Percentiles rank a stretch among this genome's conserved stretches.
Conservation (phyloP, 2,888 invertebrate genomes). For the Zaprionus bogoriensis region DNA sequence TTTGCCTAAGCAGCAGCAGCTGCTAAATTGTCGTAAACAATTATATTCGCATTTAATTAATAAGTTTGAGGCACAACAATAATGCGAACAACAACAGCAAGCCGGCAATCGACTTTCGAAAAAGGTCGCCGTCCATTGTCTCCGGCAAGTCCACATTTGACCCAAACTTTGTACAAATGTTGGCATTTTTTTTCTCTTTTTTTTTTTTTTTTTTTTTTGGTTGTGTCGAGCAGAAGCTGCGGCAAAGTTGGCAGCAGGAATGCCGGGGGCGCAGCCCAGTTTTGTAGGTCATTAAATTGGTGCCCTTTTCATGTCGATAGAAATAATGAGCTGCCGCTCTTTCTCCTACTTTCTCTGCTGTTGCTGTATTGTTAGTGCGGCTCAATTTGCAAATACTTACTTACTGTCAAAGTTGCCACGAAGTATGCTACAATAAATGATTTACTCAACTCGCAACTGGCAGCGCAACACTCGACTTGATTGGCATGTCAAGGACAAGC, state of each 20-base stretch:
- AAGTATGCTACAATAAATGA: slow-evolving; percentile 10
- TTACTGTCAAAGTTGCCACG: slow-evolving; percentile 25
- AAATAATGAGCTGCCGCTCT: slow-evolving; percentile 63
- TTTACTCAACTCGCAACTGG: not conserved
- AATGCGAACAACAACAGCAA: slow-evolving; percentile 21
- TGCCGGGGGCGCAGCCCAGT: slow-evolving; percentile 37
- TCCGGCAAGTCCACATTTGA: slow-evolving; percentile 12
- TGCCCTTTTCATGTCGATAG: slow-evolving; percentile 52
- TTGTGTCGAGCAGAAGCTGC: slow-evolving; percentile 24
- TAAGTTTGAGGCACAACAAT: slow-evolving; percentile 52
- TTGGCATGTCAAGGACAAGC: slow-evolving; percentile 30
- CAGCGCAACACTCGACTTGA: slow-evolving; percentile 19
- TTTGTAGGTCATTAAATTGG: slow-evolving; percentile 64
- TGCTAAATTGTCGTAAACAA: slow-evolving; percentile 49
- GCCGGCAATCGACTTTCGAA: slow-evolving; percentile 11
- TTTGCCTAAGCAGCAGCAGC: slow-evolving; percentile 47
- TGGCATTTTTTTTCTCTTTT: slow-evolving; percentile 16
- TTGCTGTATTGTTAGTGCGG: too few species aligned
- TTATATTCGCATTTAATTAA: slow-evolving; percentile 67
- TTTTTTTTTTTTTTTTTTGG: slow-evolving; percentile 24
- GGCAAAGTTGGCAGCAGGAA: slow-evolving; percentile 40
- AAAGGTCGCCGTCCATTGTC: slow-evolving; percentile 45
- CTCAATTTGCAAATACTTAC: slow-evolving; percentile 37
- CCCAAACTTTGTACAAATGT: slow-evolving; percentile 48
- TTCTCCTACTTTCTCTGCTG: too few species aligned